Evolutionary conservation across 1,140 invertebrate genomes (phyloP), one percentile per base, ranked within the genome.

Genomic region (Onthophagus taurus): DNA sequence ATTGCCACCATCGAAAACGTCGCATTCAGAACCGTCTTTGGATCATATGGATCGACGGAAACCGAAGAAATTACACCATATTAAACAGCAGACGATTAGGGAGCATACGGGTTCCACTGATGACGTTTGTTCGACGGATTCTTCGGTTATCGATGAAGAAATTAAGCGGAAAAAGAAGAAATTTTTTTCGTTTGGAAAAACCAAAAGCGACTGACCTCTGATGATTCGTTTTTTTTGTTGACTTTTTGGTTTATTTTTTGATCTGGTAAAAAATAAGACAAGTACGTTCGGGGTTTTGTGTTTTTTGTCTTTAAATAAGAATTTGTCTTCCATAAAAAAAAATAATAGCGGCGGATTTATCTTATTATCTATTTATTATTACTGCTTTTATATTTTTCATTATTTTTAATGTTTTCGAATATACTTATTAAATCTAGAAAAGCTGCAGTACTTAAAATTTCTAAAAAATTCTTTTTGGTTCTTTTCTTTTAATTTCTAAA

Each of bases 21-120:
- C 69, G 3, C 57, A 65, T 23, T 72, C 72, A 17, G 70, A 73
- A 26, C 68, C 70, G 26, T 69, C 65, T 19, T 53, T 69, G 33
- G 64, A 68, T 19, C 42, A 44, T 9, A 46, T 29, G 17, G 26
- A 38, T 20, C 52, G 48, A 45, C 19, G 44, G 7, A 44, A 35
- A 7, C 7, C 42, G 2, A 39, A 45, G n/a, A 41, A 41, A 26
- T 1, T 16, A 13, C 37, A 26, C n/a, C 24, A 29, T 13, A 37
- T 47, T 6, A 54, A 49, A 26, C 48, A 50, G 11, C 45, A 37
- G 42, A 53, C 51, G 23, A 59, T 59, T 36, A 57, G 57, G 48
- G 56, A 61, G 23, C 54, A 54, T 49, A 53, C 55, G 0, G 21
- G 50, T 12, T 51, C 51, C 7, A 46, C 52, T 6, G 62, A 65